Percentiles rank a stretch among this genome's conserved stretches.
Evolutionary conservation across 2,888 invertebrate genomes (phyloP).

Genomic region (Proisotoma minuta): DNA sequence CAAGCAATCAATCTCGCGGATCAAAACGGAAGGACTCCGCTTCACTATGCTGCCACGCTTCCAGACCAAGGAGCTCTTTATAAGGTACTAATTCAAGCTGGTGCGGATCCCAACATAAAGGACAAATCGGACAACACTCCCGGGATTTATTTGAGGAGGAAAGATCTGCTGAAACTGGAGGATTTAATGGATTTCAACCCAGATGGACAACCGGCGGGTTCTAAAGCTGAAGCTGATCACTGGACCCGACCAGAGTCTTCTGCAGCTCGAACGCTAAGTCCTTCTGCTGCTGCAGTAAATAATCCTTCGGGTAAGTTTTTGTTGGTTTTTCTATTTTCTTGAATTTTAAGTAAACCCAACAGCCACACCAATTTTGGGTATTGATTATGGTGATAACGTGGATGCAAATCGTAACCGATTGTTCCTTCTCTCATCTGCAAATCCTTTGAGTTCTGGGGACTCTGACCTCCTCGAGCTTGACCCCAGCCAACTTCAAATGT

Average conservation of each 20-base stretch:
- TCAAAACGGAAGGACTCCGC: conserved; percentile 60
- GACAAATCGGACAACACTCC: conserved; percentile 77
- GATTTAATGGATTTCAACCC: conserved; percentile 66
- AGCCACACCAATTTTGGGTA: no score
- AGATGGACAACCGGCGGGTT: background rate
- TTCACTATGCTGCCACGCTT: conserved; percentile 80
- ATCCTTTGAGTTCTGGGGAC: no score
- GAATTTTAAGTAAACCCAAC: no score
- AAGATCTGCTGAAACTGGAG: conserved; percentile 64
- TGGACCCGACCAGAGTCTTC: conserved; percentile 28
- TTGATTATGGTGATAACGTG: conserved; percentile 5
- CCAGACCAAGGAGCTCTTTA: conserved; percentile 84
- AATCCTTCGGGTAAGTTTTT: background rate
- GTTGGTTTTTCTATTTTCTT: no score
- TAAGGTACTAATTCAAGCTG: conserved; percentile 74
- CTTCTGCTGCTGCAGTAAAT: background rate
- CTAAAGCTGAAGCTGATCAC: conserved; percentile 15
- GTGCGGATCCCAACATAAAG: conserved; percentile 72
- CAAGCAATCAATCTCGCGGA: background rate
- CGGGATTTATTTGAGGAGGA: conserved; percentile 70
- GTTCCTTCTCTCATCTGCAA: no score
- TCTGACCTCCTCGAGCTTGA: conserved; percentile 17
- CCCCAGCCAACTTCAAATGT: conserved; percentile 28
- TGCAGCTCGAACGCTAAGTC: no score
- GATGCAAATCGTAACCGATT: no score